phyloP scores from a whole-genome alignment of 1,140 invertebrate species.

The Danaus plexippus region DNA sequence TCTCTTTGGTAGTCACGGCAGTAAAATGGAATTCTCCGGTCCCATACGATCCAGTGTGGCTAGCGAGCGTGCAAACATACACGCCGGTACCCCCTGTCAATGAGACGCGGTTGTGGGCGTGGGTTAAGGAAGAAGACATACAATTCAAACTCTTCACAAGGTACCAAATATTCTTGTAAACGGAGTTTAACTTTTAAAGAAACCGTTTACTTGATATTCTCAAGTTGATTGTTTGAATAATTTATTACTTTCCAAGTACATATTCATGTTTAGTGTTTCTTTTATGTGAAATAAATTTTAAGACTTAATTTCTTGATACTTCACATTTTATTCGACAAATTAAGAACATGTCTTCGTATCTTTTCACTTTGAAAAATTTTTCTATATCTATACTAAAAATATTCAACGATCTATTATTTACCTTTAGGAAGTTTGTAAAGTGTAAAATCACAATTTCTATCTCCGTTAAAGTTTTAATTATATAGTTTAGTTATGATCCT shows the following conservation, averaged over 20 bases:
- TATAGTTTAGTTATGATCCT: no score
- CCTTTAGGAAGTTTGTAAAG: no score
- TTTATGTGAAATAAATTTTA: no score
- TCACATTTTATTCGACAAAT: no score
- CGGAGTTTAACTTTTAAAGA: neutral
- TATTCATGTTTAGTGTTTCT: no score
- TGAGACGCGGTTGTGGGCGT: conserved; percentile 52
- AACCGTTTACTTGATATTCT: neutral
- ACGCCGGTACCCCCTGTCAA: conserved; percentile 35
- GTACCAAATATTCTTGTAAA: conserved; percentile 21
- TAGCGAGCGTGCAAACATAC: conserved; percentile 58
- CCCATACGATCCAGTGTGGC: conserved; percentile 69
- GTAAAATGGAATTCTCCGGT: conserved; percentile 54
- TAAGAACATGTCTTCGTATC: no score
- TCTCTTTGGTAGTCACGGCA: conserved; percentile 25
- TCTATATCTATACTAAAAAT: no score
- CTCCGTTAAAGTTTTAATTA: no score
- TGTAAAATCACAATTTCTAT: no score
- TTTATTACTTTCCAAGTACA: neutral
- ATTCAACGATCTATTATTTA: no score
- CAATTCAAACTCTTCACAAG: conserved; percentile 67
- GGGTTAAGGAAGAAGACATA: conserved; percentile 56
- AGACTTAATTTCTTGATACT: no score
- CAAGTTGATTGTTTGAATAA: neutral
- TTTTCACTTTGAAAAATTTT: no score